These are phyloP conservation scores for Pionites leucogaster DNA, from an alignment of 2,113 vertebrate genomes.

Conservation along the genomic window DNA sequence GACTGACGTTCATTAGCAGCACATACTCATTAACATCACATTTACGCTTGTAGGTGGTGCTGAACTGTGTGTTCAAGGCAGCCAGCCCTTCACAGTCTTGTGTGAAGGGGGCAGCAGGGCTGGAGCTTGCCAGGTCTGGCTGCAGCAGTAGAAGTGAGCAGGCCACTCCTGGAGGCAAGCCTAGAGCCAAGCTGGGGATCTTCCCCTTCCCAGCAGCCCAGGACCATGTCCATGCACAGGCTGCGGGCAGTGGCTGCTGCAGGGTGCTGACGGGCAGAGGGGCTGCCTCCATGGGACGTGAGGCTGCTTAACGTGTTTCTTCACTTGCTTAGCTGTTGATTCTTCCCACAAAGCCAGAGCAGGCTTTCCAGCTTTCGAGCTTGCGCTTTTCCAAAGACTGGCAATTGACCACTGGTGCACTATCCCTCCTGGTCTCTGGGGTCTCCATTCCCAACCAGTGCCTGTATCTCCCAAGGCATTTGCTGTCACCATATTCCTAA, in stretches of 20 bases:
- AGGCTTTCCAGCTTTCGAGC: neutral
- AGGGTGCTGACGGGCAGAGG: neutral
- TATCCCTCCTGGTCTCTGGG: neutral
- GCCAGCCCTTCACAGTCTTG: rapidly evolving
- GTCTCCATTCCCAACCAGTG: neutral
- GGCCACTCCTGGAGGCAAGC: too few relatives aligned
- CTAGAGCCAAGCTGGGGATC: too few relatives aligned
- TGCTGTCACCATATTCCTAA: neutral
- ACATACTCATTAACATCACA: too few relatives aligned
- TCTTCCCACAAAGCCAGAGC: neutral
- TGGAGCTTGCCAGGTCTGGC: rapidly evolving
- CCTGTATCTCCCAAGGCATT: too few relatives aligned
- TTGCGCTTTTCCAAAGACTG: neutral
- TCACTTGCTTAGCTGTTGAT: neutral
- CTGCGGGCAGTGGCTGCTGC: neutral
- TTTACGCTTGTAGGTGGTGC: neutral
- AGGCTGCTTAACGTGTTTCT: rapidly evolving
- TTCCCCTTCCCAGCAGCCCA: rapidly evolving
- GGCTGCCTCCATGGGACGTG: rapidly evolving
- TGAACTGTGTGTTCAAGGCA: rapidly evolving
- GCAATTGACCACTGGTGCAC: too few relatives aligned
- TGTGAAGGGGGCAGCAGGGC: neutral
- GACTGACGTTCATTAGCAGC: neutral
- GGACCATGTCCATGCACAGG: neutral
- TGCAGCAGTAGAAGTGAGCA: neutral